phyloP scores from a whole-genome alignment of 2,888 invertebrate genomes.

The Trachelus iudaicus region DNA sequence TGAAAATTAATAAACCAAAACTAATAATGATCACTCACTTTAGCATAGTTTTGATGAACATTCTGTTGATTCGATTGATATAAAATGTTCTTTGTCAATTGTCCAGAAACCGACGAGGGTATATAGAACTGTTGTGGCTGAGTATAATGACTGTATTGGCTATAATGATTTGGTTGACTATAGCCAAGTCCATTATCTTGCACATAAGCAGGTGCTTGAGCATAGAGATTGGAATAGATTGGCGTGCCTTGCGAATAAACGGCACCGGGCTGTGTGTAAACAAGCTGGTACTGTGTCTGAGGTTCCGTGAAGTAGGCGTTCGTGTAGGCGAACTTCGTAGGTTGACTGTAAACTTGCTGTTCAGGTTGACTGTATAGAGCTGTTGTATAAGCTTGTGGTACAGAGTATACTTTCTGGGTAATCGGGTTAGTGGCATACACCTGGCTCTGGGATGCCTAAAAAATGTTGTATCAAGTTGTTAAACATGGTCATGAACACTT shows the following conservation, averaged over 20 bases:
- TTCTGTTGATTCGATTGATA: conserved; percentile 22
- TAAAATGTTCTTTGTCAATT: conserved; percentile 28
- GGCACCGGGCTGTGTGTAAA: conserved; percentile 47
- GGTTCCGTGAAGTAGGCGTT: conserved; percentile 16
- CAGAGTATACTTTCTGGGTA: conserved; percentile 5
- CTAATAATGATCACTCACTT: conserved; percentile 31
- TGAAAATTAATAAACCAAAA: neutral
- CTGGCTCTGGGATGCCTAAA: conserved; percentile 9
- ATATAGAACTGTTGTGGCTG: conserved; percentile 32
- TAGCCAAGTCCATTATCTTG: conserved; percentile 47
- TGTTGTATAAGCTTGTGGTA: conserved; percentile 9
- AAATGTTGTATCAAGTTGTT: neutral
- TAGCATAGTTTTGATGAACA: conserved; percentile 42
- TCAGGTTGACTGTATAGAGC: conserved; percentile 27
- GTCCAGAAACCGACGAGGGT: conserved; percentile 34
- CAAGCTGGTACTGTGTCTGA: conserved; percentile 47
- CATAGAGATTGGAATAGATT: conserved; percentile 39
- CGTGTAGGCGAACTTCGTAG: conserved; percentile 37
- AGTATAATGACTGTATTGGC: conserved; percentile 33
- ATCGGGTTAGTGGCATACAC: conserved; percentile 5
- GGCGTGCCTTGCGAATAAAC: conserved; percentile 42
- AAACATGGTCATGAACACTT: neutral
- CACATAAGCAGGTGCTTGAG: conserved; percentile 42
- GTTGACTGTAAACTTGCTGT: conserved; percentile 27
- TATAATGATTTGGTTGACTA: conserved; percentile 35